Base-by-base conservation (phyloP, 2,113 vertebrate genomes). In the Microtus richardsoni region DNA sequence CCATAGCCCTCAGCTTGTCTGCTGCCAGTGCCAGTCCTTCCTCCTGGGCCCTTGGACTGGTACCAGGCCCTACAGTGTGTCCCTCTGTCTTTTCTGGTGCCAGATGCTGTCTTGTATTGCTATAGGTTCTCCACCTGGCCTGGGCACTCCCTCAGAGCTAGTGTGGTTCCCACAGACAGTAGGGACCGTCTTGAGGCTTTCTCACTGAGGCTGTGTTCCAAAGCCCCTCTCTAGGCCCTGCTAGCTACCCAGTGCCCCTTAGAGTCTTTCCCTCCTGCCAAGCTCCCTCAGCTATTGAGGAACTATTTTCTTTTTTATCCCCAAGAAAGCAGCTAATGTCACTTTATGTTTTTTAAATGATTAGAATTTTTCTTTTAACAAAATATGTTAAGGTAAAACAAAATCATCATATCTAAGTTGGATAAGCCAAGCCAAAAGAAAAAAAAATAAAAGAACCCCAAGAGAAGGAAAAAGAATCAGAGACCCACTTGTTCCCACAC, bases 111-210 rank as follows among this genome's bases (percentile, higher is more conserved):
- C 64, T 60, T 26, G 12, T 52, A 5, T n/a, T 66, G 24, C 26
- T 30, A 30, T 16, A 4, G 14, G 47, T 52, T 58, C 49, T 78
- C 58, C 3, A 4, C 58, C 17, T 44, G 33, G 19, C 60, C 41
- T 44, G 58, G 71, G 70, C 28, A 36, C 64, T 73, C 54, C 26
- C 41, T 52, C n/a, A 62, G 58, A 47, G 33, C 49, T 22, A 10
- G 39, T 0, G 0, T 17, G 19, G 30, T 21, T 64, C 13, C 14
- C 8, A 2, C 54, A 22, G 49, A 41, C 30, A 54, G 4, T 1
- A 7, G 16, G 41, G 62, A 28, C 24, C 49, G 19, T 24, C 30
- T 49, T 19, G 7, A 5, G 58, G 41, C 28, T 30, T 41, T 17
- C 41, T 16, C 52, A 14, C 4, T 26, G 13, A 44, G 19, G 21